Conservation (phyloP, 92 coral and sea anemone genomes). For the Parazoanthus swiftii region DNA sequence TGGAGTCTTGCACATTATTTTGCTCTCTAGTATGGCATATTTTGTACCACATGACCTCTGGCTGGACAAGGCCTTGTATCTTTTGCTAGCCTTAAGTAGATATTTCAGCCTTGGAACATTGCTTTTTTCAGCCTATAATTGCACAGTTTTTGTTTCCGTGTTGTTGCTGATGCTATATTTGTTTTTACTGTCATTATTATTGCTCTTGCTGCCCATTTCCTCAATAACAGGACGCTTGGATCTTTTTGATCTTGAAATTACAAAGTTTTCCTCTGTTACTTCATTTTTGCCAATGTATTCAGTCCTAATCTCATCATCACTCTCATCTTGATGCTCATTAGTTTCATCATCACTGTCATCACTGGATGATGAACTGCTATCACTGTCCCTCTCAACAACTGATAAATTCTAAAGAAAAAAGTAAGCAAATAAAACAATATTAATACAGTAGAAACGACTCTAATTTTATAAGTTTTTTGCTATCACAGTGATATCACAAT, state of each 20-base stretch:
- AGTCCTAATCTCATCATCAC: slow-evolving; percentile 53
- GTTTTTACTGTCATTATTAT: slow-evolving; percentile 11
- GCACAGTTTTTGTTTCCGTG: not conserved
- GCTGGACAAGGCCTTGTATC: too few species aligned
- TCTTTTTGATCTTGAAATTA: slow-evolving; percentile 49
- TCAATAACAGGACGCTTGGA: slow-evolving; percentile 73
- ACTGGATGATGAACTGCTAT: slow-evolving; percentile 38
- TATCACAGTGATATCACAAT: too few species aligned
- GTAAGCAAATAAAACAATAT: not conserved
- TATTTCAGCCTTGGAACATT: too few species aligned
- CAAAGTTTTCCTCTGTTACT: slow-evolving; percentile 76
- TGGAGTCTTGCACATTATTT: too few species aligned
- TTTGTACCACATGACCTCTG: too few species aligned
- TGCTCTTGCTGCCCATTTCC: slow-evolving; percentile 36
- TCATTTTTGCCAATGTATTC: slow-evolving; percentile 53
- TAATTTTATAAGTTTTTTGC: too few species aligned
- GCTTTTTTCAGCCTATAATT: not conserved
- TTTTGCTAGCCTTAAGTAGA: not conserved
- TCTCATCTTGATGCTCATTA: slow-evolving; percentile 41
- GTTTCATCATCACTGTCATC: slow-evolving; percentile 45
- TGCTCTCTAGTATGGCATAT: too few species aligned
- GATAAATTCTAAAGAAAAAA: slow-evolving; percentile 62
- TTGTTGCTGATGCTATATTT: not conserved
- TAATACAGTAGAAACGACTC: not conserved
- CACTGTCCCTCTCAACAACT: slow-evolving; percentile 61